phyloP scores from a whole-genome alignment of 1,140 invertebrate genomes.

The Drosophila erecta region DNA sequence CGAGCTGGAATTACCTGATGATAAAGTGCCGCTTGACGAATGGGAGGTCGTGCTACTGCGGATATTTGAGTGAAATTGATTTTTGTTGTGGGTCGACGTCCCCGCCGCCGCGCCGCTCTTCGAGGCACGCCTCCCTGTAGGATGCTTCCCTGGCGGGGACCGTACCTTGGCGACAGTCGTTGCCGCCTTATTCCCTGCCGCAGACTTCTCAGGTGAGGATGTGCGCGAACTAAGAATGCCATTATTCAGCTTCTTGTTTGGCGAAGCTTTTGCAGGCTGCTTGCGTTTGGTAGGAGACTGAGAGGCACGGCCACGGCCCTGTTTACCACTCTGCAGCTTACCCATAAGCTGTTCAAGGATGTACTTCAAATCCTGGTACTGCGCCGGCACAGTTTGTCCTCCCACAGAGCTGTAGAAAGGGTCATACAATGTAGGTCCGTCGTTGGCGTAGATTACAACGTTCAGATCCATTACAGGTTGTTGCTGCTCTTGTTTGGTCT shows the following conservation, averaged over 20 bases:
- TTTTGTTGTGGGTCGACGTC: conserved; percentile 67
- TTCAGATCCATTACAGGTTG: conserved; percentile 85
- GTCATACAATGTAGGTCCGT: conserved; percentile 95
- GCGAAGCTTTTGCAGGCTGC: conserved; percentile 44
- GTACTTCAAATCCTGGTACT: conserved; percentile 77
- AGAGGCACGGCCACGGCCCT: conserved; percentile 56
- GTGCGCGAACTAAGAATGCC: conserved; percentile 65
- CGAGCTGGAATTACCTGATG: conserved; percentile 79
- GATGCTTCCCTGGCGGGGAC: conserved; percentile 50
- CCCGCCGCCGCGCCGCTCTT: conserved; percentile 66
- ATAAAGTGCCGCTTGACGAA: conserved; percentile 76
- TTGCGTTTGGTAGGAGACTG: conserved; percentile 76
- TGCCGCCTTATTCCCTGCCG: conserved; percentile 21
- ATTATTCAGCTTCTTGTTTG: conserved; percentile 80
- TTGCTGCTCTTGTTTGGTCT: conserved; percentile 37
- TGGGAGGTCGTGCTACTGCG: conserved; percentile 62
- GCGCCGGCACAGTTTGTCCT: conserved; percentile 71
- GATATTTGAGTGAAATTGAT: conserved; percentile 12
- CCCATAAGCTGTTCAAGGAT: conserved; percentile 77
- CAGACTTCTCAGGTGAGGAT: conserved; percentile 54
- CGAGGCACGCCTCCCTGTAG: conserved; percentile 78
- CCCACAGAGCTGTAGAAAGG: conserved; percentile 89
- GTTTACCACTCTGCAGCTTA: conserved; percentile 54
- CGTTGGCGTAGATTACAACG: conserved; percentile 94
- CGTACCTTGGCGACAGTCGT: conserved; percentile 29